These are phyloP conservation scores for Lagopus muta DNA, from an alignment of 2,113 vertebrate genomes.

Conservation along the genomic window DNA sequence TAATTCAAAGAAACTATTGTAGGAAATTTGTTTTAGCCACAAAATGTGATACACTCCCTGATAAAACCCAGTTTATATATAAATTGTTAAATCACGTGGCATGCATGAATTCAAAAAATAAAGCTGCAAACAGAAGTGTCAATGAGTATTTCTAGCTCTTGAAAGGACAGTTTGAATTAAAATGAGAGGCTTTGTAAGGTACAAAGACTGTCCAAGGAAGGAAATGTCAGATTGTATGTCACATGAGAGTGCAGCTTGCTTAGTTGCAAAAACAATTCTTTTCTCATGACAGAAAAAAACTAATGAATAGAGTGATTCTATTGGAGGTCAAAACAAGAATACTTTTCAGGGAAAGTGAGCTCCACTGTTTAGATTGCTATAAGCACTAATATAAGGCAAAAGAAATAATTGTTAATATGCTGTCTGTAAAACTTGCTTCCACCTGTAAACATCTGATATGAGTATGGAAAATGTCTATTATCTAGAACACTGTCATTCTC, in stretches of 20 bases:
- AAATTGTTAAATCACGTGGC: neutral
- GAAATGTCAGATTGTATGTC: conserved; percentile 19
- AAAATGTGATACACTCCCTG: neutral
- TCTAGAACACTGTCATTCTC: neutral
- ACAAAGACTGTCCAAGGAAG: conserved; percentile 3
- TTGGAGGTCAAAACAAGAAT: neutral
- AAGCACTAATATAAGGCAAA: conserved; percentile 17
- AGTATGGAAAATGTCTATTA: neutral
- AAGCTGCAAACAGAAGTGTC: conserved; percentile 44
- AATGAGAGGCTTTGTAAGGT: conserved; percentile 36
- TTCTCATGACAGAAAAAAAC: neutral
- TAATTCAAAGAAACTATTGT: neutral
- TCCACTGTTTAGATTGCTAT: neutral
- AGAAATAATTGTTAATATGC: neutral
- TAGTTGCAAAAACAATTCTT: conserved; percentile 26
- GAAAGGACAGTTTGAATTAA: conserved; percentile 36
- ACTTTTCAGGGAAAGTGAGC: neutral
- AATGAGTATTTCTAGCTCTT: neutral
- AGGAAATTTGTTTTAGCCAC: neutral
- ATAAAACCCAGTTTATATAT: neutral
- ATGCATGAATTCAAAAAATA: neutral
- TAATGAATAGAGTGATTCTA: neutral
- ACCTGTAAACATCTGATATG: neutral
- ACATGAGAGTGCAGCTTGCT: neutral
- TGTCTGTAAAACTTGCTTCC: neutral